phyloP scores from a whole-genome alignment of 2,888 invertebrate genomes.

The Macrostomum cliftonense region DNA sequence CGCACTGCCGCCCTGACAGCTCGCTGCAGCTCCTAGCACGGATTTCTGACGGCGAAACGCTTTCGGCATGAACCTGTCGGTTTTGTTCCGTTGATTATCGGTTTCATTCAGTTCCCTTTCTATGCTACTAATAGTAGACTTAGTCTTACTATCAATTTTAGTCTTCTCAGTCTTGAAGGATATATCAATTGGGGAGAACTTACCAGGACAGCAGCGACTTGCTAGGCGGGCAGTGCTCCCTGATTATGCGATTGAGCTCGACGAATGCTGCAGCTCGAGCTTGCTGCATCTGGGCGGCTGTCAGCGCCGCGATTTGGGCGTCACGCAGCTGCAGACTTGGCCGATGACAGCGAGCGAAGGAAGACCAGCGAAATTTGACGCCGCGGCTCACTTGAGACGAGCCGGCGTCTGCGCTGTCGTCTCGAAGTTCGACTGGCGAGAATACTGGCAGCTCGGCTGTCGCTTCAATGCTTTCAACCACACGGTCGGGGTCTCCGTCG shows the following conservation, averaged over 20 bases:
- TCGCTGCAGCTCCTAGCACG: conserved; percentile 54
- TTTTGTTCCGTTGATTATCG: not conserved
- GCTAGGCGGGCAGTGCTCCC: conserved; percentile 45
- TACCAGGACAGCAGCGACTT: conserved; percentile 68
- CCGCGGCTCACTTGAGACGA: not conserved
- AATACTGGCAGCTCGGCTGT: not conserved
- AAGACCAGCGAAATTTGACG: not conserved
- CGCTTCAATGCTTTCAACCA: not conserved
- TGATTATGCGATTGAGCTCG: conserved; percentile 71
- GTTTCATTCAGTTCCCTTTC: too few relatives aligned
- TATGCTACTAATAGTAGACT: too few relatives aligned
- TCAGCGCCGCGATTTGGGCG: conserved; percentile 45
- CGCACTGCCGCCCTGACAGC: too few relatives aligned
- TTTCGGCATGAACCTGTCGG: conserved; percentile 42
- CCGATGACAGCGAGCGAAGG: not conserved
- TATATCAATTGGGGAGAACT: too few relatives aligned
- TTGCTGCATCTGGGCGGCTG: conserved; percentile 67
- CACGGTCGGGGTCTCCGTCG: too few relatives aligned
- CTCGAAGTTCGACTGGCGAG: too few relatives aligned
- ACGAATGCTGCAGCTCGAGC: conserved; percentile 66
- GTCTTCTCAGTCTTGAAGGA: too few relatives aligned
- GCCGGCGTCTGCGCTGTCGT: too few relatives aligned
- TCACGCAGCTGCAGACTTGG: conserved; percentile 23
- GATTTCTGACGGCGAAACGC: conserved; percentile 17
- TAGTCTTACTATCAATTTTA: too few relatives aligned